Percentiles rank a stretch among this genome's conserved stretches.
Evolutionary conservation across 2,113 vertebrate species (phyloP).

Genomic region (Sterrhoptilus dennistouni): DNA sequence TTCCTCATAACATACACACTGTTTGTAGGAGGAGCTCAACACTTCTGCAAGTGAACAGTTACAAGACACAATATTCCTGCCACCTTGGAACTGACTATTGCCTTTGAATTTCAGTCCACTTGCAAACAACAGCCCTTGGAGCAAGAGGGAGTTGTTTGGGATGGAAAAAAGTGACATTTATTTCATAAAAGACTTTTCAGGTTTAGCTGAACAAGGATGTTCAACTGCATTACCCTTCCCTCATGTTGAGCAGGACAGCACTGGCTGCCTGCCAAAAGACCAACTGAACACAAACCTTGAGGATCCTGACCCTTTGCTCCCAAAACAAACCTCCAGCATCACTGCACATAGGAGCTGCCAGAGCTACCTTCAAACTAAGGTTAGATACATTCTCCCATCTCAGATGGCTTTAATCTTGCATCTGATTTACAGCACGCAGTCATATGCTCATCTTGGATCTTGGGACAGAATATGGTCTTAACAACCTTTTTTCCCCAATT

Average conservation of each 20-base stretch:
- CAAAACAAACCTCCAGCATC: background rate
- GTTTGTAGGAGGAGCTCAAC: background rate
- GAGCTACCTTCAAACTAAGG: background rate
- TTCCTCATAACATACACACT: background rate
- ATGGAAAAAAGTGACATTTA: background rate
- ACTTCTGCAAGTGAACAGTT: background rate
- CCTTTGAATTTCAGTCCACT: background rate
- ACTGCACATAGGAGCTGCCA: background rate
- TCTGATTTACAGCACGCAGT: background rate
- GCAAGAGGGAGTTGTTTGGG: background rate
- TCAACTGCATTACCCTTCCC: background rate
- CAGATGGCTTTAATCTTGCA: background rate
- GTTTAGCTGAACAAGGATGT: background rate
- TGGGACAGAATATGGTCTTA: fast-evolving
- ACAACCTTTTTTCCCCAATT: background rate
- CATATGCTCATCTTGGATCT: fast-evolving
- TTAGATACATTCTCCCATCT: background rate
- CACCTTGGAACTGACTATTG: background rate
- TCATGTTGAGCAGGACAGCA: fast-evolving
- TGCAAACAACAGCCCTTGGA: background rate
- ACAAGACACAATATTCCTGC: background rate
- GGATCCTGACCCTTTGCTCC: background rate
- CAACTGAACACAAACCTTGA: background rate
- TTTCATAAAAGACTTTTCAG: background rate
- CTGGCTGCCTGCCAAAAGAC: background rate